Conservation (phyloP, 1,140 invertebrate species). For the Pseudoatta argentina region DNA sequence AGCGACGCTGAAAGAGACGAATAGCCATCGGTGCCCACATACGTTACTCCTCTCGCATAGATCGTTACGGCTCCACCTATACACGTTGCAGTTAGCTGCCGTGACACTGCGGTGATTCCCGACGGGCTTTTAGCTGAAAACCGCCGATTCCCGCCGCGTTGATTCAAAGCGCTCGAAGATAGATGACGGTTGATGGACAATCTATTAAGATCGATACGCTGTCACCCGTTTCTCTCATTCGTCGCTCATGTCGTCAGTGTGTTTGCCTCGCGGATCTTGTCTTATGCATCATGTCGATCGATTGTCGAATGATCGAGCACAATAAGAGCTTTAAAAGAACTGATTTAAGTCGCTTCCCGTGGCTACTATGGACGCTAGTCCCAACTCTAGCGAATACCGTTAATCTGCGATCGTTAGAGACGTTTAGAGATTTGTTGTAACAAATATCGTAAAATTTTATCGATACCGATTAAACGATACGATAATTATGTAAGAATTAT, state of each 20-base stretch:
- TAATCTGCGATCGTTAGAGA: background rate
- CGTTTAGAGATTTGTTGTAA: background rate
- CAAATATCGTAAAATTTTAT: slow-evolving; percentile 9
- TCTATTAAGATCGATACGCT: slow-evolving; percentile 81
- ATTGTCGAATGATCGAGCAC: slow-evolving; percentile 48
- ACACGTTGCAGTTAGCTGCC: slow-evolving; percentile 24
- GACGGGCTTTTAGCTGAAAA: slow-evolving; percentile 58
- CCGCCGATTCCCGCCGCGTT: slow-evolving; percentile 39
- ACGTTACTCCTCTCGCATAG: slow-evolving; percentile 24
- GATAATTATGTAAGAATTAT: slow-evolving; percentile 9
- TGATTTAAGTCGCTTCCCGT: background rate
- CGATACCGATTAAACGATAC: background rate
- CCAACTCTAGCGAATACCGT: background rate
- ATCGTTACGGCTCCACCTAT: slow-evolving; percentile 40
- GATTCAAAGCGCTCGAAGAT: slow-evolving; percentile 72
- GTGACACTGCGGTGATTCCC: slow-evolving; percentile 20
- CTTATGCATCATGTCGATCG: slow-evolving; percentile 30
- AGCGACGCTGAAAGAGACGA: slow-evolving; percentile 53
- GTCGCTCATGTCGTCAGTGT: slow-evolving; percentile 53
- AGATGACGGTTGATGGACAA: slow-evolving; percentile 79
- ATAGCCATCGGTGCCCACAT: slow-evolving; percentile 24
- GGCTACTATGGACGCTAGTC: background rate
- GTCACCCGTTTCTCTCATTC: slow-evolving; percentile 3
- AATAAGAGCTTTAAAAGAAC: background rate
- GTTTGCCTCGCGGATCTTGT: slow-evolving; percentile 63